phyloP scores from a whole-genome alignment of 1,140 invertebrate genomes.

The Diabrotica virgifera region DNA sequence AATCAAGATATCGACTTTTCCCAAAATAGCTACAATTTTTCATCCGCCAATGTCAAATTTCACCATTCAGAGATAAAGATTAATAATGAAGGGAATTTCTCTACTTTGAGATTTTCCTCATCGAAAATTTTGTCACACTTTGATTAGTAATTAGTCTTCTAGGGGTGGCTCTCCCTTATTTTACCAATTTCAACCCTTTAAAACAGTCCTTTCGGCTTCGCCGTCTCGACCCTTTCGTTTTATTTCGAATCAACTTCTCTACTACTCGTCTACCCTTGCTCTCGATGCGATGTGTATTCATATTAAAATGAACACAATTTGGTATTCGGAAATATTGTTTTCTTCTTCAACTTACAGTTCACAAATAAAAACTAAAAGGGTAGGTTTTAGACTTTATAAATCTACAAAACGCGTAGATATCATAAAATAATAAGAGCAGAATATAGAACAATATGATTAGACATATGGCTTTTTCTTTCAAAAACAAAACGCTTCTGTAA shows the following conservation, averaged over 20 bases:
- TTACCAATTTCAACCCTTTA: constrained; percentile 45
- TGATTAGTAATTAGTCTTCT: constrained; percentile 47
- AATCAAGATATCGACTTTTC: constrained; percentile 8
- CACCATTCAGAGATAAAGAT: constrained; percentile 21
- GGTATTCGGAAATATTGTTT: background rate
- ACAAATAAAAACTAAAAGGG: too few species aligned
- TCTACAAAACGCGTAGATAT: too few species aligned
- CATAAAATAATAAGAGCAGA: too few species aligned
- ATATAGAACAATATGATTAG: too few species aligned
- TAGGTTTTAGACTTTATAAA: too few species aligned
- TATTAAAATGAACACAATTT: constrained; percentile 15
- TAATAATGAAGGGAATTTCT: constrained; percentile 25
- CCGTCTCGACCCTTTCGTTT: constrained; percentile 12
- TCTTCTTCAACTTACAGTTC: too few species aligned
- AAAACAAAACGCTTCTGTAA: too few species aligned
- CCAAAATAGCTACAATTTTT: constrained; percentile 15
- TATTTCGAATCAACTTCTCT: constrained; percentile 19
- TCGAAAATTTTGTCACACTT: constrained; percentile 46
- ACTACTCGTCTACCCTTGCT: background rate
- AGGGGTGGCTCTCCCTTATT: constrained; percentile 42
- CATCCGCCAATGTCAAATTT: constrained; percentile 20
- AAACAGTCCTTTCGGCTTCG: constrained; percentile 20
- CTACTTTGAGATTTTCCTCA: constrained; percentile 34
- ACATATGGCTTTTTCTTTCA: too few species aligned
- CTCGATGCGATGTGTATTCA: constrained; percentile 11